Percentiles rank a stretch among this genome's conserved stretches.
Evolutionary conservation across 2,113 vertebrate species (phyloP).

Genomic region (Prionailurus viverrinus): DNA sequence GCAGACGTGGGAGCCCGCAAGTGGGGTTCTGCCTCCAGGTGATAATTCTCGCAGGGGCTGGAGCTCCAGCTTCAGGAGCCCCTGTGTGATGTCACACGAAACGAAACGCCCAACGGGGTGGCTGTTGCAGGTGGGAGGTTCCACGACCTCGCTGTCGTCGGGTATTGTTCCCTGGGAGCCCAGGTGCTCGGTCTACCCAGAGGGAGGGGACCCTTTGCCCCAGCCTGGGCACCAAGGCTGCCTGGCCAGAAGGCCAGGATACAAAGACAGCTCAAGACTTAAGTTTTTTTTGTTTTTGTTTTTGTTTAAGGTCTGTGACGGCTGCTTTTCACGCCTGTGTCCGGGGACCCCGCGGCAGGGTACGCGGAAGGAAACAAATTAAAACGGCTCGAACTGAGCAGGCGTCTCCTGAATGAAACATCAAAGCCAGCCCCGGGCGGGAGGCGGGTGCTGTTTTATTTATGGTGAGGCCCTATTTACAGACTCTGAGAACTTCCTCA

Average conservation of each 20-base stretch:
- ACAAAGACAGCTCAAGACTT: not conserved
- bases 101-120: too few species aligned
- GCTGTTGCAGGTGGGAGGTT: rapidly evolving
- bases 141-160: too few species aligned
- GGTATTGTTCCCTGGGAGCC: not conserved
- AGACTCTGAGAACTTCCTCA: not conserved
- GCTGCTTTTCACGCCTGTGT: not conserved
- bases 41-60: rapidly evolving
- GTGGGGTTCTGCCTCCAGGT: too few species aligned
- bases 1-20: not conserved
- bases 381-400: not conserved
- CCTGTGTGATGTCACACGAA: rapidly evolving
- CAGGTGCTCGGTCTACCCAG: not conserved
- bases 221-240: not conserved
- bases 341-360: too few species aligned
- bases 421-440: not conserved
- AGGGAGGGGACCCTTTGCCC: too few species aligned
- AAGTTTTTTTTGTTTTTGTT: not conserved
- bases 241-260: too few species aligned
- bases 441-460: not conserved
- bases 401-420: not conserved
- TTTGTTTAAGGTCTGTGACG: rapidly evolving
- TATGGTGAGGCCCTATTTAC: not conserved
- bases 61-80: not conserved
- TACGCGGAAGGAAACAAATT: not conserved